phyloP scores from a whole-genome alignment of 37 sponge, comb jelly and placozoan species.

The Spongia lamella region DNA sequence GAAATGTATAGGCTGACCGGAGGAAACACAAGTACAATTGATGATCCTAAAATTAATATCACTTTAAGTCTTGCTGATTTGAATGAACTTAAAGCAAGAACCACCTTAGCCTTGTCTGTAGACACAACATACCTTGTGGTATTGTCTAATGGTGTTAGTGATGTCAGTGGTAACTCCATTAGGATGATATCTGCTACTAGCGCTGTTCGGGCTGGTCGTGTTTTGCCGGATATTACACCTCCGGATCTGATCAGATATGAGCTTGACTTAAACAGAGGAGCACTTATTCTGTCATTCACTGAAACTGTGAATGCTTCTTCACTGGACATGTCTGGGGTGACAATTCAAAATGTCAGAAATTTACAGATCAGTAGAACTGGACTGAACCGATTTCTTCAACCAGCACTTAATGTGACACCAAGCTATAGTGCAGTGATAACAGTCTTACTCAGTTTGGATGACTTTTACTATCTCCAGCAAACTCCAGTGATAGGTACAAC shows the following conservation, averaged over 20 bases:
- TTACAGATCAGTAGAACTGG: background rate
- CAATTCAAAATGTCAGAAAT: slow-evolving; percentile 50
- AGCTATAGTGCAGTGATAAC: slow-evolving; percentile 45
- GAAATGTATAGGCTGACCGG: slow-evolving; percentile 27
- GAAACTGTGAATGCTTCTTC: slow-evolving; percentile 79
- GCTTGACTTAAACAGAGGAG: slow-evolving; percentile 72
- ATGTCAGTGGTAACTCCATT: slow-evolving; percentile 65
- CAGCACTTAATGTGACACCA: slow-evolving; percentile 29
- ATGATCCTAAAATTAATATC: slow-evolving; percentile 48
- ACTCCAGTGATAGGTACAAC: slow-evolving; percentile 33
- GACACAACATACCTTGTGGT: slow-evolving; percentile 58
- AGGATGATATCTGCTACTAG: slow-evolving; percentile 8
- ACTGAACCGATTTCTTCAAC: background rate
- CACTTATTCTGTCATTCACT: slow-evolving; percentile 68
- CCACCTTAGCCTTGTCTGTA: slow-evolving; percentile 42
- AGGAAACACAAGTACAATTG: slow-evolving; percentile 42
- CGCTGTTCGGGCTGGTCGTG: slow-evolving; percentile 48
- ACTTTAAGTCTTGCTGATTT: slow-evolving; percentile 50
- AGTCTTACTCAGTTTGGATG: slow-evolving; percentile 32
- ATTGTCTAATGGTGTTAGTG: slow-evolving; percentile 49
- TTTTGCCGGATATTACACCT: slow-evolving; percentile 45
- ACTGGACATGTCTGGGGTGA: slow-evolving; percentile 43
- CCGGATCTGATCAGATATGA: slow-evolving; percentile 53
- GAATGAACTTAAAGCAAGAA: slow-evolving; percentile 64
- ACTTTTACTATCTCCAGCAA: slow-evolving; percentile 55